These are phyloP conservation scores for Puntigrus tetrazona DNA, from an alignment of 2,113 vertebrate genomes.

Conservation along the genomic window DNA sequence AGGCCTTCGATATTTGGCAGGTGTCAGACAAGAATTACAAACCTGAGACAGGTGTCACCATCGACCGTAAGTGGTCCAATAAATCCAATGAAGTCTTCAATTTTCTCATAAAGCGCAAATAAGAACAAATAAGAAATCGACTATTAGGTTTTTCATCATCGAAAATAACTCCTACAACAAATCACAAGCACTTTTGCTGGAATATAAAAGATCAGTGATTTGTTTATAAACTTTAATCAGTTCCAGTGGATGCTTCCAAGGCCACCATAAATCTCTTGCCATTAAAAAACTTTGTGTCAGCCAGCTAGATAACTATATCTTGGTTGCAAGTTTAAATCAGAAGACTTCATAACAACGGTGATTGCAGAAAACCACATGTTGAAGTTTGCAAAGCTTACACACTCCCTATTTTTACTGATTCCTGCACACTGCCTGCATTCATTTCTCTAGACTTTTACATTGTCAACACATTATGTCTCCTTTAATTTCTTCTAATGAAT, in stretches of 20 bases:
- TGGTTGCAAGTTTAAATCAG: background rate
- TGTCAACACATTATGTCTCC: background rate
- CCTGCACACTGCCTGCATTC: background rate
- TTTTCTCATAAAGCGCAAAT: background rate
- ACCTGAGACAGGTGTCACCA: conserved; percentile 89
- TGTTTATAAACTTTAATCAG: conserved; percentile 11
- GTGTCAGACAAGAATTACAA: conserved; percentile 88
- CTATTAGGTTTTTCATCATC: background rate
- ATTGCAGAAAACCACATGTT: background rate
- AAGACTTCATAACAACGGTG: background rate
- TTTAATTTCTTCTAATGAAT: background rate
- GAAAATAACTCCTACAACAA: background rate
- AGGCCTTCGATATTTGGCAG: conserved; percentile 97
- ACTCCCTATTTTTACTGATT: background rate
- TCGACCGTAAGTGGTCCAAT: conserved; percentile 83
- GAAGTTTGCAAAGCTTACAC: background rate
- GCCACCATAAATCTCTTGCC: background rate
- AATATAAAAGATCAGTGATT: background rate
- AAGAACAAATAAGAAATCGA: background rate
- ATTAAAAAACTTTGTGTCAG: background rate
- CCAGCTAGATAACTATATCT: background rate
- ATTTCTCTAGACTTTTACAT: background rate
- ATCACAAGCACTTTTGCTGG: background rate
- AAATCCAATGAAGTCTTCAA: background rate
- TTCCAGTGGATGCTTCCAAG: background rate